Conservation (phyloP, 2,888 invertebrate genomes). For the Temnothorax unifasciatus region DNA sequence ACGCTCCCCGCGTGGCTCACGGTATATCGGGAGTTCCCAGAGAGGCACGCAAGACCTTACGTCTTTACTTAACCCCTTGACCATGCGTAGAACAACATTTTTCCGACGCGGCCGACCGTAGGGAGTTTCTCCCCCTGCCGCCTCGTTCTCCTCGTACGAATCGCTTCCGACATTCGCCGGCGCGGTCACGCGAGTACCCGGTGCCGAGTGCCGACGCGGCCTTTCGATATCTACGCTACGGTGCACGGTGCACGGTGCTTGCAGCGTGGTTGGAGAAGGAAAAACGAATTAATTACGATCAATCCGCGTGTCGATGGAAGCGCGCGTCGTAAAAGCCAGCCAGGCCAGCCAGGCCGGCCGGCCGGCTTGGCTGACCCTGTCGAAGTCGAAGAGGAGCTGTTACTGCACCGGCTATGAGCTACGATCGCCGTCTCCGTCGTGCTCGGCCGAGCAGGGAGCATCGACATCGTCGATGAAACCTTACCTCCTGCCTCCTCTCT, state of each 20-base stretch:
- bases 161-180: constrained; percentile 55
- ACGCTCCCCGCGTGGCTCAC: constrained; percentile 38
- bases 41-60: constrained; percentile 57
- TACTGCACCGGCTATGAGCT: constrained; percentile 29
- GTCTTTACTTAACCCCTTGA: constrained; percentile 76
- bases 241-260: constrained; percentile 22
- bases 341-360: background rate
- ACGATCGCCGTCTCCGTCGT: constrained; percentile 35
- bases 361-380: constrained; percentile 44
- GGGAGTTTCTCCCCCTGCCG: constrained; percentile 36
- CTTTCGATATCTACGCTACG: constrained; percentile 60
- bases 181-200: constrained; percentile 60
- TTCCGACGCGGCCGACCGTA: constrained; percentile 60
- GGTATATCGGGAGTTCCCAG: constrained; percentile 62
- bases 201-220: constrained; percentile 40
- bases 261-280: constrained; percentile 52
- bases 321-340: constrained; percentile 44
- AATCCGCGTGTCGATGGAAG: constrained; percentile 46
- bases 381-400: constrained; percentile 38
- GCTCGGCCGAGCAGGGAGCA: constrained; percentile 41
- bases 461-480: constrained; percentile 37
- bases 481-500: constrained; percentile 4
- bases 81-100: constrained; percentile 65
- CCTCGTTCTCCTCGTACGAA: constrained; percentile 28
- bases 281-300: constrained; percentile 69